These are phyloP conservation scores for Biston stratarius DNA, from an alignment of 2,888 invertebrate genomes.

Conservation along the genomic window DNA sequence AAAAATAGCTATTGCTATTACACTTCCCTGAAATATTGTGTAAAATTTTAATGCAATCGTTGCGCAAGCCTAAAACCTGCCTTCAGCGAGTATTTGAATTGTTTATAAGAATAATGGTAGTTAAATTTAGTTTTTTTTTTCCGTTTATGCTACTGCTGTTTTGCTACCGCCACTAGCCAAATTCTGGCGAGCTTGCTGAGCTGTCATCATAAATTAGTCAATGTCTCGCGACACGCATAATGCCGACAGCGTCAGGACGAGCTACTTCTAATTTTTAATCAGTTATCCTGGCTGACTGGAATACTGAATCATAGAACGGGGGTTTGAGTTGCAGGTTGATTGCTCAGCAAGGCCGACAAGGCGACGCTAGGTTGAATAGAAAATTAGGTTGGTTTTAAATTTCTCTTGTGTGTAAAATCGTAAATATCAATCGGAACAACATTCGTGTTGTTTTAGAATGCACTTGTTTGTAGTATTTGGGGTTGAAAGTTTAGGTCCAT, in stretches of 20 bases:
- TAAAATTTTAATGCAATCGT: too few species aligned
- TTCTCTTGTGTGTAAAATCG: background rate
- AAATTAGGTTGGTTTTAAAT: conserved; percentile 13
- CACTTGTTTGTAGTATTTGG: too few species aligned
- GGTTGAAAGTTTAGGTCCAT: too few species aligned
- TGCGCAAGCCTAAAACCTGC: too few species aligned
- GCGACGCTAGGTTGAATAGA: conserved; percentile 6
- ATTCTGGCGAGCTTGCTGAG: conserved; percentile 45
- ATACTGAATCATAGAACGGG: conserved; percentile 42
- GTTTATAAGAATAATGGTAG: background rate
- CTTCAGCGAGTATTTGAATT: too few species aligned
- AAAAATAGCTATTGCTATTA: too few species aligned
- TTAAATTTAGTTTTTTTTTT: too few species aligned
- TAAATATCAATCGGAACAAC: background rate
- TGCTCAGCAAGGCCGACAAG: conserved; percentile 5
- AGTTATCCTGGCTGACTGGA: conserved; percentile 57
- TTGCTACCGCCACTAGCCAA: conserved; percentile 8
- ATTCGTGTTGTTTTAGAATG: too few species aligned
- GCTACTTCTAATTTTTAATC: conserved; percentile 60
- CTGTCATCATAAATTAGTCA: conserved; percentile 70
- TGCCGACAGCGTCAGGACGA: conserved; percentile 44
- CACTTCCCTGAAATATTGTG: too few species aligned
- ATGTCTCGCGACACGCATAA: conserved; percentile 55
- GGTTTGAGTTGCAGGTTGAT: conserved; percentile 24
- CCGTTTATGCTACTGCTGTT: conserved; percentile 10